Evolutionary conservation across 1,140 invertebrate species (phyloP).

Genomic region (Bradysia coprophila): DNA sequence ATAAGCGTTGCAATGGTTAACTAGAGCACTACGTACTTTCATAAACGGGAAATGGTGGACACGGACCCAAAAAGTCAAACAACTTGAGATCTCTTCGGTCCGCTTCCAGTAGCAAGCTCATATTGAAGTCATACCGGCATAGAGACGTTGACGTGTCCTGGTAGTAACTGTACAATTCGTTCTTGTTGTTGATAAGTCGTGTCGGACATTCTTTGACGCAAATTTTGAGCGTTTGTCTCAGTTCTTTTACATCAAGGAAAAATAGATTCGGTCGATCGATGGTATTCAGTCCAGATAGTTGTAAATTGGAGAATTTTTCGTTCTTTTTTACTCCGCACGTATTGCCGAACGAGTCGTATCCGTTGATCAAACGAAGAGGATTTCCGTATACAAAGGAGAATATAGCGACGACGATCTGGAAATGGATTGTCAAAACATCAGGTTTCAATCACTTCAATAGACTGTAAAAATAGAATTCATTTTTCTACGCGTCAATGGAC

Average conservation of each 20-base stretch:
- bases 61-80: slow-evolving; percentile 43
- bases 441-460: slow-evolving; percentile 5
- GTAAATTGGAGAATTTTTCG: slow-evolving; percentile 48
- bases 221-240: slow-evolving; percentile 61
- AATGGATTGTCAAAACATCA: slow-evolving; percentile 8
- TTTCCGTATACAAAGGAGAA: slow-evolving; percentile 83
- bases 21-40: slow-evolving; percentile 25
- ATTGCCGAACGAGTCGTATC: slow-evolving; percentile 92
- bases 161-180: slow-evolving; percentile 61
- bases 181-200: slow-evolving; percentile 34
- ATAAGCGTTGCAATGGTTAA: background rate
- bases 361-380: slow-evolving; percentile 71
- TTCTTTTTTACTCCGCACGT: slow-evolving; percentile 74
- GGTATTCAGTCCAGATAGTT: slow-evolving; percentile 63
- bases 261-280: slow-evolving; percentile 64
- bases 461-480: slow-evolving; percentile 10
- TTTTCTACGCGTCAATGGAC: slow-evolving; percentile 6
- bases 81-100: slow-evolving; percentile 20
- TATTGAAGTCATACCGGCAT: slow-evolving; percentile 51
- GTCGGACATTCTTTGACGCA: slow-evolving; percentile 80
- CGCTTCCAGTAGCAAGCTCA: slow-evolving; percentile 23
- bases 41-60: slow-evolving; percentile 50
- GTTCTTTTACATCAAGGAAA: slow-evolving; percentile 61
- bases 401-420: slow-evolving; percentile 62
- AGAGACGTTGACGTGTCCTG: slow-evolving; percentile 47